A percentile compares a stretch with the other conserved stretches of the same genome.
phyloP scores from a whole-genome alignment of 2,113 vertebrate genomes.

The Poecile atricapillus region DNA sequence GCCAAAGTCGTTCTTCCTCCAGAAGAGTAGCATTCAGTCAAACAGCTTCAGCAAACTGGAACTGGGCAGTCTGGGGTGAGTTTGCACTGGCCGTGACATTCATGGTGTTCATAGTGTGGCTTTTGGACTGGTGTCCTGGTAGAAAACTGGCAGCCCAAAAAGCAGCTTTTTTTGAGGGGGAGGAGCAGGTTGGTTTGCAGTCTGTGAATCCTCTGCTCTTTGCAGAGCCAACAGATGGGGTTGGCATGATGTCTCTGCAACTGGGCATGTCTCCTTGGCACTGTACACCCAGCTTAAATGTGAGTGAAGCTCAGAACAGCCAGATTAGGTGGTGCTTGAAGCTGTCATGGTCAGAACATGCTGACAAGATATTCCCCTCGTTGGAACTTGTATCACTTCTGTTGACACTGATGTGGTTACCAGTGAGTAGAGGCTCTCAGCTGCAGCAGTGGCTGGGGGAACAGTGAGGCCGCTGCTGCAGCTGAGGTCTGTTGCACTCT shows the following conservation, averaged over 20 bases:
- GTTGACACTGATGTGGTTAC: background rate
- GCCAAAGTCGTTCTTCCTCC: conserved; percentile 54
- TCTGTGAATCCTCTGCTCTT: background rate
- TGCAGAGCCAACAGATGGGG: background rate
- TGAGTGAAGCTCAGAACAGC: background rate
- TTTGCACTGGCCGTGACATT: accelerated
- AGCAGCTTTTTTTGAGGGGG: background rate
- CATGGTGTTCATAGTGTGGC: background rate
- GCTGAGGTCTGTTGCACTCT: background rate
- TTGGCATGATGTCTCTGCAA: background rate
- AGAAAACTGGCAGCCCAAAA: background rate
- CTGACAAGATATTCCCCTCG: background rate
- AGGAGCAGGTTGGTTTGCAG: background rate
- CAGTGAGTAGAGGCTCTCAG: background rate
- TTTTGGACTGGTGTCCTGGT: background rate
- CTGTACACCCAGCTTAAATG: background rate
- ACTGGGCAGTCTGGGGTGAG: conserved; percentile 62
- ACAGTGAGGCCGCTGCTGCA: background rate
- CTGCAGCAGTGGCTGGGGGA: background rate
- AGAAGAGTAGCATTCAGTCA: conserved; percentile 15
- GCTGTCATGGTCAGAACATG: background rate
- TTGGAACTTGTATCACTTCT: background rate
- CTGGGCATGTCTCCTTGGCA: background rate
- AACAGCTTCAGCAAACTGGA: conserved; percentile 57
- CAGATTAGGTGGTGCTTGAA: background rate